Percentiles rank a stretch among this genome's conserved stretches.
Conservation (phyloP, 30 jellyfish, hydroid and myxozoan species). For the Aurelia sp. region DNA sequence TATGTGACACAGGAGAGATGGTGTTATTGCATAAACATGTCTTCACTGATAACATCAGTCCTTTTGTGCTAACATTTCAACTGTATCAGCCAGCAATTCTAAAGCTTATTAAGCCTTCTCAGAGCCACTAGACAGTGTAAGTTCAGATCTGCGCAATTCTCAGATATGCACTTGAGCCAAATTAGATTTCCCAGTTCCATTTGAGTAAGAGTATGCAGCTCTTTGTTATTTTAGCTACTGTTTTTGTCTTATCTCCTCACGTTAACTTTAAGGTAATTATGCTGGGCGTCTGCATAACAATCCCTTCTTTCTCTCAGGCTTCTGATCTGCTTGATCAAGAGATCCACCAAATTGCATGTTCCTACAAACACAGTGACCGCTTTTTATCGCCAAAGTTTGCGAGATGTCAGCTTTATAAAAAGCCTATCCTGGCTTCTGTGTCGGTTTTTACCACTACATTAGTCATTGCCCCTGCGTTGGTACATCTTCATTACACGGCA, state of each 20-base stretch:
- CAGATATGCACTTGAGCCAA: conserved; percentile 63
- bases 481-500: too few relatives aligned
- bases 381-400: not conserved
- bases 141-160: conserved; percentile 49
- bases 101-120: conserved; percentile 55
- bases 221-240: conserved; percentile 39
- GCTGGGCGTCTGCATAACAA: conserved; percentile 67
- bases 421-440: too few relatives aligned
- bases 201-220: conserved; percentile 36
- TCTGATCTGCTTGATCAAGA: conserved; percentile 42
- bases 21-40: conserved; percentile 47
- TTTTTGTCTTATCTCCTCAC: conserved; percentile 50
- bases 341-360: conserved; percentile 30
- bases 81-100: conserved; percentile 73
- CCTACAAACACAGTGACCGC: conserved; percentile 5
- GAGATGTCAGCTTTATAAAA: too few relatives aligned
- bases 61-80: conserved; percentile 43
- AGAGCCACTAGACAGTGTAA: conserved; percentile 68
- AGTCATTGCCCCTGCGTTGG: too few relatives aligned
- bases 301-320: conserved; percentile 45
- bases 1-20: conserved; percentile 46
- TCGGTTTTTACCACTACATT: too few relatives aligned
- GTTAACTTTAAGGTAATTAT: conserved; percentile 62
- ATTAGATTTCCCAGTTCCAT: conserved; percentile 62
- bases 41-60: conserved; percentile 61